phyloP scores from a whole-genome alignment of 2,888 invertebrate species.

The Hydriomena furcata region DNA sequence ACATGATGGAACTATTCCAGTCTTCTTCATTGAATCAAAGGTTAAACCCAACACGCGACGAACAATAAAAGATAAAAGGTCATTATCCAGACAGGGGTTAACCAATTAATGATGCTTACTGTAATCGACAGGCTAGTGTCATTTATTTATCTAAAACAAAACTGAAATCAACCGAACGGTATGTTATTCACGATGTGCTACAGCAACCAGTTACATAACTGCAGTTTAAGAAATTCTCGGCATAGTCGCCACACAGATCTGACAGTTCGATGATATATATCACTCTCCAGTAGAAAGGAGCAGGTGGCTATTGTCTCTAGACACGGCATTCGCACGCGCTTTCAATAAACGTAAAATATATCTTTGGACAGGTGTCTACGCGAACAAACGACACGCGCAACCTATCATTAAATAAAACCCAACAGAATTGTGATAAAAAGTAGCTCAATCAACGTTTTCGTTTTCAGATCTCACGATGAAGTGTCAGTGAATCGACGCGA shows the following conservation, averaged over 20 bases:
- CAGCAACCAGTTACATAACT: no score
- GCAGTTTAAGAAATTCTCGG: no score
- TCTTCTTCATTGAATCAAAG: no score
- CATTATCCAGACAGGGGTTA: no score
- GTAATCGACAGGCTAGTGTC: no score
- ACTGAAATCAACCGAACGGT: background rate
- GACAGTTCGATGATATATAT: conserved; percentile 29
- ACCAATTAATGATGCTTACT: no score
- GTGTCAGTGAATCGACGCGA: conserved; percentile 72
- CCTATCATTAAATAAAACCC: conserved; percentile 28
- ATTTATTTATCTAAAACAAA: no score
- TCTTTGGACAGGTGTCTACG: conserved; percentile 15
- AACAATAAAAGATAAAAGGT: no score
- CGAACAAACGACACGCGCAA: conserved; percentile 35
- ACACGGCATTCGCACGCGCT: conserved; percentile 33
- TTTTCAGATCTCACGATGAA: conserved; percentile 75
- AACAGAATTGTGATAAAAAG: conserved; percentile 20
- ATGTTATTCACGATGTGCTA: no score
- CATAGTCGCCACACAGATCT: conserved; percentile 10
- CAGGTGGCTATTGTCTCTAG: conserved; percentile 28
- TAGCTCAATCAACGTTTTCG: conserved; percentile 41
- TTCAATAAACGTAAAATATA: conserved; percentile 35
- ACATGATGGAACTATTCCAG: no score
- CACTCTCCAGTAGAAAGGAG: conserved; percentile 30
- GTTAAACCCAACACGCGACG: no score